phyloP scores from a whole-genome alignment of 2,113 vertebrate species.

The Pseudopipra pipra region DNA sequence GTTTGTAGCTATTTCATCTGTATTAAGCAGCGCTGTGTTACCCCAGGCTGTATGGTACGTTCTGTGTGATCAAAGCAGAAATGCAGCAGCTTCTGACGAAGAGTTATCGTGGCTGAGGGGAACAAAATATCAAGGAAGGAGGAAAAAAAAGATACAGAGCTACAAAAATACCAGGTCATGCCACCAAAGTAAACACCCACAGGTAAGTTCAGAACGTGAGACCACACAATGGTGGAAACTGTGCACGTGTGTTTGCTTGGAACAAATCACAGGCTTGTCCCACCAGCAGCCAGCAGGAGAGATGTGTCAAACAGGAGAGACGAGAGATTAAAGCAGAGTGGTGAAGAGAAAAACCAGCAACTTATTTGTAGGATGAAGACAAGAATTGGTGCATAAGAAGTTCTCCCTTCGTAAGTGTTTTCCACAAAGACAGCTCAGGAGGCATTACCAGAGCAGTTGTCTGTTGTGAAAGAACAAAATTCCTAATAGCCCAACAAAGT shows the following conservation, averaged over 20 bases:
- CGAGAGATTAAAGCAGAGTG: constrained; percentile 9
- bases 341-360: constrained; percentile 9
- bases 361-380: constrained; percentile 8
- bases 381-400: neutral
- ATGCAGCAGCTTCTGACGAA: constrained; percentile 44
- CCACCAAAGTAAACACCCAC: constrained; percentile 53
- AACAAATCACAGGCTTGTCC: neutral
- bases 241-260: neutral
- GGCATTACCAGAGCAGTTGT: neutral
- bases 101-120: constrained; percentile 37
- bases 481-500: neutral
- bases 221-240: neutral
- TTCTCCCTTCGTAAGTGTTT: neutral
- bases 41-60: constrained; percentile 16
- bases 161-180: constrained; percentile 48
- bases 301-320: neutral
- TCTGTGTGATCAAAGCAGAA: constrained; percentile 62
- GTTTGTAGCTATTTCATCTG: constrained; percentile 65
- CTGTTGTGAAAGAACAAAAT: neutral
- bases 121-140: constrained; percentile 32
- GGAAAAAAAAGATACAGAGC: neutral
- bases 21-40: constrained; percentile 7
- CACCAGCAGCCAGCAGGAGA: constrained; percentile 23
- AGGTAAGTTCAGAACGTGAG: constrained; percentile 37
- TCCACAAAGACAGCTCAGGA: neutral